phyloP scores from a whole-genome alignment of 2,888 invertebrate genomes.

The Euzophera pinguis region DNA sequence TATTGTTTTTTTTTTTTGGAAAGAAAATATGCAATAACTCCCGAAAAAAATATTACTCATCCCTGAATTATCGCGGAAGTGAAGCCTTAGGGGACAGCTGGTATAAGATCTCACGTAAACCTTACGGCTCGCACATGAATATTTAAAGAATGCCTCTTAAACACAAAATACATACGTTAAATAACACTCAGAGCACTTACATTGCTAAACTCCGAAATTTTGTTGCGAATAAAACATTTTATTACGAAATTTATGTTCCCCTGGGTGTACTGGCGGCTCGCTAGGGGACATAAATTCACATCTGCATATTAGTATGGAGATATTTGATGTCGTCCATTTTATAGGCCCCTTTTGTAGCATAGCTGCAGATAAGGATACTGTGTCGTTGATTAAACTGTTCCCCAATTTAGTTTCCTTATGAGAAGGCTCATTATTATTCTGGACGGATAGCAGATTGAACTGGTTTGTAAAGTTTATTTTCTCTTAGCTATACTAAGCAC shows the following conservation, averaged over 20 bases:
- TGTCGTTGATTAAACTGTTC: neutral
- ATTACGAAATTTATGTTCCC: constrained; percentile 32
- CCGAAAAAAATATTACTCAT: no score
- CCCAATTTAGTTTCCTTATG: neutral
- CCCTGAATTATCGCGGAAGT: no score
- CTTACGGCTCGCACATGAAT: no score
- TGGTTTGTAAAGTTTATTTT: no score
- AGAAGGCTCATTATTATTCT: neutral
- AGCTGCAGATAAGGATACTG: neutral
- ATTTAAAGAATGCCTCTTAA: no score
- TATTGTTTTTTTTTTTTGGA: no score
- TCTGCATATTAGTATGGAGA: constrained; percentile 32
- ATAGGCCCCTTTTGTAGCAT: neutral
- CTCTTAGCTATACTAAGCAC: no score
- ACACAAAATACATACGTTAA: neutral
- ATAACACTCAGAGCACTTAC: neutral
- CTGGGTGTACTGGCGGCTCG: constrained; percentile 25
- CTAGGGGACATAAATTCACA: constrained; percentile 27
- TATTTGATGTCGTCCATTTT: constrained; percentile 27
- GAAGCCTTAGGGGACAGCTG: no score
- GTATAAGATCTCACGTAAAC: no score
- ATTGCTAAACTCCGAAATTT: constrained; percentile 20
- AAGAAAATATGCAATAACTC: no score
- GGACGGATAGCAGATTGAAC: no score
- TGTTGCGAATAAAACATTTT: constrained; percentile 41